Evolutionary conservation across 2,113 vertebrate species (phyloP).

Genomic region (Isurus oxyrinchus): DNA sequence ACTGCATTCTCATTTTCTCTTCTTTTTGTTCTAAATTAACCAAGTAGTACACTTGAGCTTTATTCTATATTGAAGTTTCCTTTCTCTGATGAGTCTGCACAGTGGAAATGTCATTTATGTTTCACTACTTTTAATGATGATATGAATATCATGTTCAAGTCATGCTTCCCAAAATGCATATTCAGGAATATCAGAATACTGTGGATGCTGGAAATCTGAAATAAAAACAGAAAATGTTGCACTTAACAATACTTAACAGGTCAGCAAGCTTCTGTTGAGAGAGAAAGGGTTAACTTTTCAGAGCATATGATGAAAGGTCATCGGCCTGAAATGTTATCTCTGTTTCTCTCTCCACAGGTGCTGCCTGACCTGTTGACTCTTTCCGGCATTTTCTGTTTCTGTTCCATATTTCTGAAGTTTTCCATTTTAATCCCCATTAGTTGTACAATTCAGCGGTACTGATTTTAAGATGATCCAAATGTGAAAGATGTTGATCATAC

Average conservation of each 20-base stretch:
- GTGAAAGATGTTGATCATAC: background rate
- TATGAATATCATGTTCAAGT: too few species aligned
- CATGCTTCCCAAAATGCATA: background rate
- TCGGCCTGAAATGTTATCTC: too few species aligned
- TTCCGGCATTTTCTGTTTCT: background rate
- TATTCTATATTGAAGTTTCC: background rate
- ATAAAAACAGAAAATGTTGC: too few species aligned
- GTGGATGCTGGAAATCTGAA: too few species aligned
- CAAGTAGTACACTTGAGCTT: background rate
- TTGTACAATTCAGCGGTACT: background rate
- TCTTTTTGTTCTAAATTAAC: background rate
- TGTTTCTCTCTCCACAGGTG: background rate
- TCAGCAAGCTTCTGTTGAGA: too few species aligned
- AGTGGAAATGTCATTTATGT: background rate
- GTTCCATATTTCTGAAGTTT: background rate
- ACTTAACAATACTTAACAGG: too few species aligned
- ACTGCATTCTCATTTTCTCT: background rate
- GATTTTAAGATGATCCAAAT: background rate
- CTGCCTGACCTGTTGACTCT: background rate
- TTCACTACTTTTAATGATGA: background rate
- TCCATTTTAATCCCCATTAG: background rate
- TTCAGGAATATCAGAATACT: background rate
- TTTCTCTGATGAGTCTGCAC: background rate
- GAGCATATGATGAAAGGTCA: background rate
- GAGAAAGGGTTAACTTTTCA: background rate